These are phyloP conservation scores for Cerastis leucographa DNA, from an alignment of 2,888 invertebrate species.

Conservation along the genomic window DNA sequence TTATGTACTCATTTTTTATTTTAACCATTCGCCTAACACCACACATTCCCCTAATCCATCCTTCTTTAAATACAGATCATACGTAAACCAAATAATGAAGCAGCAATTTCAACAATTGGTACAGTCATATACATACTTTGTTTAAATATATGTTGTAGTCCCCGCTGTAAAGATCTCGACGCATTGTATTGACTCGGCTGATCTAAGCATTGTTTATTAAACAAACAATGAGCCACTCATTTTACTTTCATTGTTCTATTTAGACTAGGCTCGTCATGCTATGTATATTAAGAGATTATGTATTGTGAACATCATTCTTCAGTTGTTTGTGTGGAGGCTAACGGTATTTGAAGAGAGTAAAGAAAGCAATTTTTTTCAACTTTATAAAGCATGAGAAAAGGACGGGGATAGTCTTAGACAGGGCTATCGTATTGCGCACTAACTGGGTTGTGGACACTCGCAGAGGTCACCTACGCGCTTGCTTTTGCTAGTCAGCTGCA, in stretches of 20 bases:
- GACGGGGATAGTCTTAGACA: not conserved
- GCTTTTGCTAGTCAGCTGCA: not conserved
- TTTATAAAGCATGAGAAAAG: not conserved
- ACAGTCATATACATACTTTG: slow-evolving; percentile 44
- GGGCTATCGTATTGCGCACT: not conserved
- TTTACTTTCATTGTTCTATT: slow-evolving; percentile 66
- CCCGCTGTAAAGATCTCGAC: not conserved
- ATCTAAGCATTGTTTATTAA: slow-evolving; percentile 52
- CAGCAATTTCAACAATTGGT: slow-evolving; percentile 29
- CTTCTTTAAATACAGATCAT: not conserved
- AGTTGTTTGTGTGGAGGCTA: slow-evolving; percentile 4
- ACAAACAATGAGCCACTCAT: slow-evolving; percentile 47
- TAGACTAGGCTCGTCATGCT: slow-evolving; percentile 35
- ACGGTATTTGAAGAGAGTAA: not conserved
- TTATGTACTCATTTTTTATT: too few species aligned
- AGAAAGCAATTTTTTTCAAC: not conserved
- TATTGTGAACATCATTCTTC: slow-evolving; percentile 37
- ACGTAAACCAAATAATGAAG: slow-evolving; percentile 11
- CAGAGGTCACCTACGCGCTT: not conserved
- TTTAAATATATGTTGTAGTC: slow-evolving; percentile 26
- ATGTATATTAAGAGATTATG: slow-evolving; percentile 36
- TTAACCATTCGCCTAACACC: too few species aligned
- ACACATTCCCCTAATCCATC: too few species aligned
- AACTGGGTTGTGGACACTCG: not conserved
- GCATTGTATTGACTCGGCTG: slow-evolving; percentile 54